Base-by-base conservation (phyloP, 2,113 vertebrate species). In the Cinclus cinclus region DNA sequence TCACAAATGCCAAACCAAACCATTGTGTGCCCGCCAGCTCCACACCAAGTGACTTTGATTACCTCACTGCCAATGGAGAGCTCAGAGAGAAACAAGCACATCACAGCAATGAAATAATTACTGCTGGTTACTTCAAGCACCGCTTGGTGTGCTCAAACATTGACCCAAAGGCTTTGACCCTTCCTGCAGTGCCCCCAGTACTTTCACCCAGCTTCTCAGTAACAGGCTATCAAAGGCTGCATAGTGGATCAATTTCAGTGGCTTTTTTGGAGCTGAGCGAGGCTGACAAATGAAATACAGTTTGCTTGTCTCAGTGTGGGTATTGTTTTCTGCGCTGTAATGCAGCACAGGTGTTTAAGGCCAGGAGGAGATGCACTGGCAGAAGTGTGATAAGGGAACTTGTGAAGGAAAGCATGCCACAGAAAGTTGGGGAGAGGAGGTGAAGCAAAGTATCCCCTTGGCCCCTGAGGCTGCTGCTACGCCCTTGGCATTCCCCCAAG, bases 241-340 rank as follows among this genome's bases (percentile, higher is more conserved):
- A 8, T 0, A 17, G 75, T 3, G 75, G 75, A 95, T 90, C 83
- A 69, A 95, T 90, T 92, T 79, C 91, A 63, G 47, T 88, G 93
- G 90, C 33, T 62, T 88, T 95, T 75, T 82, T 94, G 95, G 87
- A 68, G 62, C 4, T 28, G 73, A 84, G 87, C 4, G 23, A 31
- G 64, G 78, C 70, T 94, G 91, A 95, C 39, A 73, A 63, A 87
- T 95, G 95, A 94, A 92, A 88, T 83, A 71, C 83, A 25, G 59
- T 64, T 94, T 76, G 79, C 67, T 78, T 90, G 63, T 69, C 89
- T 95, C 87, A 20, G 58, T 25, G 90, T 47, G 85, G 91, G 92
- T 90, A 92, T 89, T 91, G 92, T 80, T 94, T 91, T 90, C 90
- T 70, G 79, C 60, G 4, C 85, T 4, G 53, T 97, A 97, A 94